These are phyloP conservation scores for Drosophila kikkawai DNA, from an alignment of 1,140 invertebrate species.

Conservation along the genomic window DNA sequence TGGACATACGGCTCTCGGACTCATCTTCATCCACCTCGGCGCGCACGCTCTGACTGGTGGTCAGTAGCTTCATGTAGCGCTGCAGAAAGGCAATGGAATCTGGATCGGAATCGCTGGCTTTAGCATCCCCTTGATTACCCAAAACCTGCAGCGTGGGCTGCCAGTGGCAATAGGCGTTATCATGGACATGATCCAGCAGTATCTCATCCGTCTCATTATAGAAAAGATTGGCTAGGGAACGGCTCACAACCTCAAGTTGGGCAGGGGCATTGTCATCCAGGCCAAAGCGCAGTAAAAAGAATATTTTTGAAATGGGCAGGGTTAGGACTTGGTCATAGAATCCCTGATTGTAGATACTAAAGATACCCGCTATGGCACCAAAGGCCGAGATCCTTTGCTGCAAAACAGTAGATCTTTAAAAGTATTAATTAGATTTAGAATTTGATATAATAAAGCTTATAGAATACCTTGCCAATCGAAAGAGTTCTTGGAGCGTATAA, in stretches of 20 bases:
- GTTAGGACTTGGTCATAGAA: constrained; percentile 89
- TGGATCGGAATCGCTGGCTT: constrained; percentile 45
- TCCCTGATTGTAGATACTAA: constrained; percentile 90
- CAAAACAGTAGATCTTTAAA: constrained; percentile 87
- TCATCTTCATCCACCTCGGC: constrained; percentile 83
- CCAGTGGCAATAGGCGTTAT: constrained; percentile 88
- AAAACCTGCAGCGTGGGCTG: constrained; percentile 87
- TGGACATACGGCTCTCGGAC: constrained; percentile 87
- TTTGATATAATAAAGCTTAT: not conserved
- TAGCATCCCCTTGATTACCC: constrained; percentile 9
- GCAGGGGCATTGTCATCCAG: constrained; percentile 92
- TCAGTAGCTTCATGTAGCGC: constrained; percentile 69
- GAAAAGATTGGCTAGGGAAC: constrained; percentile 90
- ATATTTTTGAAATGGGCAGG: constrained; percentile 89
- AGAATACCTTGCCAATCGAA: constrained; percentile 87
- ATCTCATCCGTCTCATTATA: constrained; percentile 92
- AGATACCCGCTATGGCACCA: constrained; percentile 91
- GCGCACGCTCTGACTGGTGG: constrained; percentile 50
- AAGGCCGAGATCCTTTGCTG: constrained; percentile 94
- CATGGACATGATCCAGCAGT: constrained; percentile 88
- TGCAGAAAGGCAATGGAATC: constrained; percentile 70
- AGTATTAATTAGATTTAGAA: not conserved
- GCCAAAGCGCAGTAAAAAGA: constrained; percentile 93
- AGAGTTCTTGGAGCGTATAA: constrained; percentile 94
- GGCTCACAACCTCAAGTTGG: constrained; percentile 90